These are phyloP conservation scores for Stichopus horrens DNA, from an alignment of 53 echinoderm and acorn worm genomes.

Conservation along the genomic window DNA sequence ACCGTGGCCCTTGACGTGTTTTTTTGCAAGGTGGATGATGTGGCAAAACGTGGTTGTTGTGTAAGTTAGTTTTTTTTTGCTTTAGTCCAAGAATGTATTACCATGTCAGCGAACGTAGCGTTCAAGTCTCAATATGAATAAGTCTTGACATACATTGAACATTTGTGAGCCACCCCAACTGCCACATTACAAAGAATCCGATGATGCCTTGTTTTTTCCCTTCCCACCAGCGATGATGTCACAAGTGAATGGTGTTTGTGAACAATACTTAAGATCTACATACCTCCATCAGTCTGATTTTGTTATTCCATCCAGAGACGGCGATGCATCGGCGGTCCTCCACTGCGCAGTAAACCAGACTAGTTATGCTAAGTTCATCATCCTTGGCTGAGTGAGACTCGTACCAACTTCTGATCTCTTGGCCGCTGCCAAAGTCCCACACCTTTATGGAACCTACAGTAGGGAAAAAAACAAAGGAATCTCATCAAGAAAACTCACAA, in stretches of 20 bases:
- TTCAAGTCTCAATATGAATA: no score
- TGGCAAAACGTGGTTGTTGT: no score
- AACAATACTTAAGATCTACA: neutral
- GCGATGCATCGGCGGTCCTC: conserved; percentile 68
- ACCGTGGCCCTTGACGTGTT: no score
- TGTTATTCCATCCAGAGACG: conserved; percentile 94
- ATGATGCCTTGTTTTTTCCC: no score
- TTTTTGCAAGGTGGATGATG: no score
- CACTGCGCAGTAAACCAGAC: conserved; percentile 70
- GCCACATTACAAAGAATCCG: no score
- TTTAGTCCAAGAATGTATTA: no score
- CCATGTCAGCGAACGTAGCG: no score
- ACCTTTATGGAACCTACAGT: conserved; percentile 79
- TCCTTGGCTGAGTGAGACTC: conserved; percentile 62
- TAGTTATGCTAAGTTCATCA: conserved; percentile 74
- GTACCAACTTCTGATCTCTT: conserved; percentile 81
- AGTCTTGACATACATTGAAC: no score
- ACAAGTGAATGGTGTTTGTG: neutral
- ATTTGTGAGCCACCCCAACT: no score
- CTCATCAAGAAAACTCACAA: neutral
- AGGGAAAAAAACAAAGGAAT: neutral
- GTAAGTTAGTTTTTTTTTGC: no score
- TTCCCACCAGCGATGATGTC: no score
- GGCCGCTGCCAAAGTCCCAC: conserved; percentile 98
- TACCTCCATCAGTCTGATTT: conserved; percentile 86